Evolutionary conservation across 37 sponge, comb jelly and placozoan species (phyloP), one percentile per base, ranked within the genome.

Genomic region (Chondrilla cf. caribensis): DNA sequence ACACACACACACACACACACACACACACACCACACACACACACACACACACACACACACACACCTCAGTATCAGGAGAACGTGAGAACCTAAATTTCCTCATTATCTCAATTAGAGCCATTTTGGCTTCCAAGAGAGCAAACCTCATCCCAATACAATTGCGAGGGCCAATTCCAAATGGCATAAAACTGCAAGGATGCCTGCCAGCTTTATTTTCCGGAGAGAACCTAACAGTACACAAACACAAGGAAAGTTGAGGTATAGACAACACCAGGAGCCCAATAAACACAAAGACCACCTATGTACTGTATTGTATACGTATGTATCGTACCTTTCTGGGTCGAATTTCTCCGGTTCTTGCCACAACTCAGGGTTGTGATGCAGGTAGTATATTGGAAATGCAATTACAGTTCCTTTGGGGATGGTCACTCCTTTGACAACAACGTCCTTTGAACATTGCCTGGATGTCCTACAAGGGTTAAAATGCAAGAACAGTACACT

Each of bases 241-340:
- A 47, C 51, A 47, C n/a, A n/a, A n/a, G n/a, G n/a, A n/a, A n/a
- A n/a, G n/a, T n/a, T n/a, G n/a, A n/a, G n/a, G n/a, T n/a, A n/a
- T n/a, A n/a, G n/a, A n/a, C n/a, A n/a, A n/a, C n/a, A n/a, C n/a
- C n/a, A n/a, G n/a, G n/a, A n/a, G n/a, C n/a, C n/a, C n/a, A n/a
- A n/a, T n/a, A n/a, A n/a, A n/a, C n/a, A n/a, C n/a, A n/a, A n/a
- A n/a, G n/a, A n/a, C n/a, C n/a, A n/a, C n/a, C n/a, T n/a, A n/a
- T n/a, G n/a, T n/a, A n/a, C n/a, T n/a, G n/a, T n/a, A n/a, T n/a
- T n/a, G n/a, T n/a, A n/a, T n/a, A n/a, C n/a, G n/a, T n/a, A n/a
- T n/a, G n/a, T n/a, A n/a, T n/a, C n/a, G 11, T 54, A 86, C 91
- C 94, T 90, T 7, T 88, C 77, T 22, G 95, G 95, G 43, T 86